Conservation (phyloP, 2,797 vertebrate genomes). For the Arnoldichthys spilopterus region DNA sequence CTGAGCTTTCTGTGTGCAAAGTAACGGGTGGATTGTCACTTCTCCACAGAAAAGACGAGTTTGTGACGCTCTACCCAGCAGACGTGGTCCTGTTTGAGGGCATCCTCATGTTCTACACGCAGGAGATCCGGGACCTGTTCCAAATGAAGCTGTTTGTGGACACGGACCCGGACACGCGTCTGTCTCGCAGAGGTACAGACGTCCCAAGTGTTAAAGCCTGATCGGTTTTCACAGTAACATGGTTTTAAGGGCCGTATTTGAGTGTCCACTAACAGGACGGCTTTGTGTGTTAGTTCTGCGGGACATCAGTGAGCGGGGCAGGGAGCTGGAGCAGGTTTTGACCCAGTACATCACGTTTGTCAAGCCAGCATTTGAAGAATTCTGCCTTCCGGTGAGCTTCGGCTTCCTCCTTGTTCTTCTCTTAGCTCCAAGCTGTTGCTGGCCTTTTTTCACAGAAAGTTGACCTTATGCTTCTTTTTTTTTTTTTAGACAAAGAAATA, state of each 20-base stretch:
- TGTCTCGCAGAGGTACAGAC: slow-evolving; percentile 84
- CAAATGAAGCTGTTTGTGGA: slow-evolving; percentile 99
- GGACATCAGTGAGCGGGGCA: slow-evolving; percentile 90
- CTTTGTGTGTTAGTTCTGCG: slow-evolving; percentile 82
- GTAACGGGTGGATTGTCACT: not conserved
- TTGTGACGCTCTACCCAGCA: slow-evolving; percentile 90
- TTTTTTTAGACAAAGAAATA: slow-evolving; percentile 93
- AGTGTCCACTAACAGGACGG: not conserved
- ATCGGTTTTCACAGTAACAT: not conserved
- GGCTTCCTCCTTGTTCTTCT: too few relatives aligned
- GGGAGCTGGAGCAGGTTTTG: slow-evolving; percentile 94
- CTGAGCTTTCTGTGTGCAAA: not conserved
- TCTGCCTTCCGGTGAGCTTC: slow-evolving; percentile 94
- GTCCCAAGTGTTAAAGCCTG: too few relatives aligned
- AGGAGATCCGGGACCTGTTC: slow-evolving; percentile 95
- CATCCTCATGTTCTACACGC: slow-evolving; percentile 95
- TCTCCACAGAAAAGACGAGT: slow-evolving; percentile 88
- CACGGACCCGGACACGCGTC: slow-evolving; percentile 93
- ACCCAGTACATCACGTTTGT: slow-evolving; percentile 97
- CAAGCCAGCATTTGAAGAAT: slow-evolving; percentile 98
- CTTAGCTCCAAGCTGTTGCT: not conserved
- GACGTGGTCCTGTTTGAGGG: slow-evolving; percentile 97
- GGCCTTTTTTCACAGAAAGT: not conserved
- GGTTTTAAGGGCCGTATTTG: too few relatives aligned
- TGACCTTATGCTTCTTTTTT: too few relatives aligned